Evolutionary conservation across 1,140 invertebrate genomes (phyloP).

Genomic region (Drosophila kepulauana): DNA sequence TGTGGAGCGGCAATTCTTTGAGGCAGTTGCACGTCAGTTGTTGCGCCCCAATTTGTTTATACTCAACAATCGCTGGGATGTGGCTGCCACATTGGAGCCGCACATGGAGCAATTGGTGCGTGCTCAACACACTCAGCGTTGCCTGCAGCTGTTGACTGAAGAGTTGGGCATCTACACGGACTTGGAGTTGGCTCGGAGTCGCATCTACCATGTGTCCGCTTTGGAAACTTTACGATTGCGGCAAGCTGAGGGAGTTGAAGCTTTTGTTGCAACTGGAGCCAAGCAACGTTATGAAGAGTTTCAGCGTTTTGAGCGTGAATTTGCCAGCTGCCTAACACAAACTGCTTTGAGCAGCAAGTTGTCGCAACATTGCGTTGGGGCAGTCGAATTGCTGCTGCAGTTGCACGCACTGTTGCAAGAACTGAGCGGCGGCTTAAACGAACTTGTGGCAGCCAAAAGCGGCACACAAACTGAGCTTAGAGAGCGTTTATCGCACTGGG

Average conservation of each 20-base stretch:
- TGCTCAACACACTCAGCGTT: constrained; percentile 95
- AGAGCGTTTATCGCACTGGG: constrained; percentile 80
- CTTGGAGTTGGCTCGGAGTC: constrained; percentile 94
- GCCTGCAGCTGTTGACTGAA: constrained; percentile 95
- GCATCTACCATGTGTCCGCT: constrained; percentile 99
- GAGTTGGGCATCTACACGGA: constrained; percentile 95
- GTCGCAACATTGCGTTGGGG: constrained; percentile 97
- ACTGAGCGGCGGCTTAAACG: constrained; percentile 89
- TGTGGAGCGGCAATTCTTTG: constrained; percentile 99
- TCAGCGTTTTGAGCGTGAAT: constrained; percentile 98
- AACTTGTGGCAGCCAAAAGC: constrained; percentile 44
- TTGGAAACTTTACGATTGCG: constrained; percentile 95
- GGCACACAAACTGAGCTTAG: background rate
- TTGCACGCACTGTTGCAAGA: constrained; percentile 89
- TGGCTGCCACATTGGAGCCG: constrained; percentile 94
- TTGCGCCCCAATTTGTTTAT: constrained; percentile 99
- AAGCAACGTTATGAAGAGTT: constrained; percentile 97
- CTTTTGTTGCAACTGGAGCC: constrained; percentile 86
- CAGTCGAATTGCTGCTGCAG: constrained; percentile 92
- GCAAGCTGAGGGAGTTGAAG: background rate
- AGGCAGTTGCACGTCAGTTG: constrained; percentile 97
- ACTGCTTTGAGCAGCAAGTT: constrained; percentile 99
- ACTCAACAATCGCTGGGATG: constrained; percentile 99
- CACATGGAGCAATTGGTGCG: constrained; percentile 96
- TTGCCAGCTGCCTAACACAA: constrained; percentile 98